Evolutionary conservation across 1,140 invertebrate species (phyloP).

Genomic region (Helicorthomorpha holstii): DNA sequence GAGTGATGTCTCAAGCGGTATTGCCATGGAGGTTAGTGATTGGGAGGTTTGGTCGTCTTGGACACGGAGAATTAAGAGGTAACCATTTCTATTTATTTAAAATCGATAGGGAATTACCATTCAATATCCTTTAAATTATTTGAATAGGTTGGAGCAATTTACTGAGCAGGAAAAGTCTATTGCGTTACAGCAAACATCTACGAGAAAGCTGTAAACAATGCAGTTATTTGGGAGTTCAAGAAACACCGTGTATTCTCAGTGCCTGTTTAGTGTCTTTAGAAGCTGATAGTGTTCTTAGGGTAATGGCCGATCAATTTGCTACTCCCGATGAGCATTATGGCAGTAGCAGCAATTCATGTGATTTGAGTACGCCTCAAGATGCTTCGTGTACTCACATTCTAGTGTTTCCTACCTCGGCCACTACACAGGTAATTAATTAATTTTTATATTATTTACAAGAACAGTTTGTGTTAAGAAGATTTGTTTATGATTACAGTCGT

Average conservation of each 20-base stretch:
- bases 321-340: conserved; percentile 60
- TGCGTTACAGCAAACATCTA: conserved; percentile 67
- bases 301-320: conserved; percentile 86
- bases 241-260: conserved; percentile 77
- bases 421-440: conserved; percentile 55
- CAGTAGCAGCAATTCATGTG: conserved; percentile 33
- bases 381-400: conserved; percentile 94
- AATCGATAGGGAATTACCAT: not conserved
- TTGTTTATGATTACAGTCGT: conserved; percentile 40
- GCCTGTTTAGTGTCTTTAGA: conserved; percentile 95
- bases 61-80: conserved; percentile 91
- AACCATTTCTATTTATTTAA: conserved; percentile 6
- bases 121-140: not conserved
- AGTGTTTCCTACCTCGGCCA: conserved; percentile 95
- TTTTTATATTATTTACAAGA: conserved; percentile 2
- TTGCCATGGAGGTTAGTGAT: conserved; percentile 92
- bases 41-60: conserved; percentile 84
- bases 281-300: conserved; percentile 74
- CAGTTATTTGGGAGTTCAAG: conserved; percentile 53
- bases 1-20: conserved; percentile 79
- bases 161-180: conserved; percentile 73
- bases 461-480: conserved; percentile 4
- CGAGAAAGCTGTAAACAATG: conserved; percentile 84
- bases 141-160: conserved; percentile 72
- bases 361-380: conserved; percentile 73